These are phyloP conservation scores for Margaritifera margaritifera DNA, from an alignment of 2,888 invertebrate species.

Conservation along the genomic window DNA sequence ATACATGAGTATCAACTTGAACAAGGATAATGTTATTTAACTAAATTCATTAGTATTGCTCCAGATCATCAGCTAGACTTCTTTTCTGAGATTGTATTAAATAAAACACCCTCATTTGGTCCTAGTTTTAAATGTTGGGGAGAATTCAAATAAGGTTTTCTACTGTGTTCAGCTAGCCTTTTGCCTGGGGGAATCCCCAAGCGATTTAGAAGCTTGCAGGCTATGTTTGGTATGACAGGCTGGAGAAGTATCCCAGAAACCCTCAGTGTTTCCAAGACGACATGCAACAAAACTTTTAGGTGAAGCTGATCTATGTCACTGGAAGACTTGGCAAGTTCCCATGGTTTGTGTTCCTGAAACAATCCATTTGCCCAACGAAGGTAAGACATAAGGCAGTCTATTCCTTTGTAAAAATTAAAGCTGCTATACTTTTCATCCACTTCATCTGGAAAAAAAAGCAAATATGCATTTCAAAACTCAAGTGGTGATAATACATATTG, in stretches of 20 bases:
- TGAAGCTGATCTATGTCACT: slow-evolving; percentile 74
- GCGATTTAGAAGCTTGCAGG: slow-evolving; percentile 78
- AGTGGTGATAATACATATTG: neutral
- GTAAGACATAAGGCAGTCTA: slow-evolving; percentile 83
- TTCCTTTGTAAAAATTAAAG: slow-evolving; percentile 87
- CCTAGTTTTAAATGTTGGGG: slow-evolving; percentile 30
- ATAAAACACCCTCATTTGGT: slow-evolving; percentile 27
- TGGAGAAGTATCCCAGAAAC: slow-evolving; percentile 86
- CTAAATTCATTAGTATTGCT: too few species aligned
- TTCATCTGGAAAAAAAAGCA: slow-evolving; percentile 67
- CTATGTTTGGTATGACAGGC: slow-evolving; percentile 87
- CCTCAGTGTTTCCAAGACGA: slow-evolving; percentile 89
- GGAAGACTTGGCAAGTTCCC: slow-evolving; percentile 83
- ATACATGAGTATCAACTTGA: too few species aligned
- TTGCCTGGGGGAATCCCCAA: slow-evolving; percentile 59
- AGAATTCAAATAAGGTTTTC: slow-evolving; percentile 33
- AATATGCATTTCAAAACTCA: neutral
- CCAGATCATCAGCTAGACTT: too few species aligned
- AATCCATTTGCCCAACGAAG: slow-evolving; percentile 88
- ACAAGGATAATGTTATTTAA: too few species aligned
- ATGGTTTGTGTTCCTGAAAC: slow-evolving; percentile 89
- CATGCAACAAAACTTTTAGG: slow-evolving; percentile 82
- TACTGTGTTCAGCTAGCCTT: slow-evolving; percentile 42
- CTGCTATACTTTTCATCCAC: slow-evolving; percentile 82
- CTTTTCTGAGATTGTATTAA: slow-evolving; percentile 8